Evolutionary conservation across 2,888 invertebrate species (phyloP), one percentile per base, ranked within the genome.

Genomic region (Agapostemon virescens): DNA sequence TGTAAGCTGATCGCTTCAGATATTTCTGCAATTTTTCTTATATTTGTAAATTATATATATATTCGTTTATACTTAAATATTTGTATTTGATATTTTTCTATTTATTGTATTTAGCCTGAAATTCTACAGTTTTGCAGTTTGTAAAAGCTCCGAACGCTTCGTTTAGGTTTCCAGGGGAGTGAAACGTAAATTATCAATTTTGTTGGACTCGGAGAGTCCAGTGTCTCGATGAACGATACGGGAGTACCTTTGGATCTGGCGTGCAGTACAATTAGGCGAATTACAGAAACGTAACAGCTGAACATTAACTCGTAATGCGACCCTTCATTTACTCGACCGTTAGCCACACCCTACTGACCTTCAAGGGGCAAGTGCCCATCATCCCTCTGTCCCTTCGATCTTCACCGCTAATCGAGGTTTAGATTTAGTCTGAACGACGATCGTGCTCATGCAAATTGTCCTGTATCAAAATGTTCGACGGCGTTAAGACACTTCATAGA

Each of bases 301-400:
- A 91, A 88, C 92, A 90, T 92, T 92, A 91, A 91, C 91, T 91
- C 89, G 90, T 90, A 91, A 91, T 91, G 92, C 87, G 90, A 92
- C 91, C 92, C 92, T 91, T 92, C 92, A 91, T 92, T 92, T 91
- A 92, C 91, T 92, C 91, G 90, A 85, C 89, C 91, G 90, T 92
- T 92, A 91, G 90, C 89, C 89, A 88, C 89, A 89, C 87, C 74
- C 89, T 88, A 85, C 86, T 72, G 79, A 86, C 85, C 86, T 85
- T 85, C 85, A 82, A 85, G 84, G 86, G 61, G 85, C 82, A 69
- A 85, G 86, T 85, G 86, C 87, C 88, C 88, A 86, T 88, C 87
- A 84, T 89, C 87, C 88, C 88, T 84, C 78, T 84, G 86, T 82
- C 85, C 85, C 82, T 88, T 86, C 88, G 87, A 89, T 86, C 86